Evolutionary conservation across 1,140 invertebrate genomes (phyloP), one percentile per base, ranked within the genome.

Genomic region (Drosophila arawakana): DNA sequence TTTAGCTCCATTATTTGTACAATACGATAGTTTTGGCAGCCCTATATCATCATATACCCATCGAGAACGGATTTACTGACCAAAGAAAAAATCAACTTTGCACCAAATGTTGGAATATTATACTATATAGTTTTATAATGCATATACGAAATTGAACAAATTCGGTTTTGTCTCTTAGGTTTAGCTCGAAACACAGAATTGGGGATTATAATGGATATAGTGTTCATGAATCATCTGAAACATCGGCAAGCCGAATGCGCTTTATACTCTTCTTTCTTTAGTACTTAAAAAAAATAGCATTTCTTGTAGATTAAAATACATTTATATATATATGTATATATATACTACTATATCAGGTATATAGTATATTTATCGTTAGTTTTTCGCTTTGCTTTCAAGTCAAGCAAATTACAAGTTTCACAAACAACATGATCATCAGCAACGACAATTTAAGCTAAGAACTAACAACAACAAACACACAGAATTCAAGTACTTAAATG

Each of bases 161-260:
- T 13, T 55, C 39, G 59, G 55, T 39, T 41, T 67, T 54, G 57
- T 75, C 58, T 78, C 76, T 78, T 78, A 78, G 76, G 76, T 78
- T 78, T 62, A 78, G 76, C 76, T 78, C 30, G 35, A 54, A 37
- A 54, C 30, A 54, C 30, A 54, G 2, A 54, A n/a, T 50, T 30
- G 25, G 50, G 25, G 50, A 1, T 15, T 54, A 37, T 34, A 15
- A 54, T 37, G 76, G 69, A 73, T 34, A 35, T 57, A 25, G 41
- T 41, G 25, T 41, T 57, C 7, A 43, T 25, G 54, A 35, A 35
- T 11, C 11, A 11, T 57, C 7, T 21, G 9, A 18, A 3, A 9
- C 37, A 21, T 57, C 54, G 54, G 7, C 3, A 7, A 35, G 18
- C 54, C 54, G 37, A 57, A 35, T 39, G 7, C n/a, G 11, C 47